These are phyloP conservation scores for Premnoplex brunnescens DNA, from an alignment of 2,797 vertebrate genomes.

Conservation along the genomic window DNA sequence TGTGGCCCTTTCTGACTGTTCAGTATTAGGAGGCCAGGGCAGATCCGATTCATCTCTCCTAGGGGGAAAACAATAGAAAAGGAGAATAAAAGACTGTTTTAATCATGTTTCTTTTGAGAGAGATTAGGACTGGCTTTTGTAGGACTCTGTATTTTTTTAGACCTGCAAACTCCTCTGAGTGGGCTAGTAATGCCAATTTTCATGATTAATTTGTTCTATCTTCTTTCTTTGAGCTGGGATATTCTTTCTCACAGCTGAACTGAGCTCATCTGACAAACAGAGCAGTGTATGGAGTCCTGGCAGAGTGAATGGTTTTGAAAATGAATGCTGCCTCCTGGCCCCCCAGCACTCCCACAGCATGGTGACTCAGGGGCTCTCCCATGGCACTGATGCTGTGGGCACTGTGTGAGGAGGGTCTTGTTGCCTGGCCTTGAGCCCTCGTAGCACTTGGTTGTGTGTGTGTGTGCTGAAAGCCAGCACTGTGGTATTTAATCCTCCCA, in stretches of 20 bases:
- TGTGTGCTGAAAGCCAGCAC: neutral
- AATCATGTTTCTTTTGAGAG: neutral
- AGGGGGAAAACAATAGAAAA: accelerated
- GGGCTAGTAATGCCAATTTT: neutral
- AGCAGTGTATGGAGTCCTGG: neutral
- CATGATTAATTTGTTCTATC: neutral
- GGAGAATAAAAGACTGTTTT: neutral
- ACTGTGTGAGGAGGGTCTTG: neutral
- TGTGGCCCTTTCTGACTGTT: neutral
- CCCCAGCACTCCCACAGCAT: neutral
- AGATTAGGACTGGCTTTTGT: neutral
- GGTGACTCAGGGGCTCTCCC: neutral
- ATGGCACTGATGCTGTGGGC: neutral
- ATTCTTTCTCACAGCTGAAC: neutral
- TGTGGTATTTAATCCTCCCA: neutral
- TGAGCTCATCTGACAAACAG: neutral
- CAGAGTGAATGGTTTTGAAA: neutral
- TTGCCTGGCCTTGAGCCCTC: neutral
- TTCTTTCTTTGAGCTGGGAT: neutral
- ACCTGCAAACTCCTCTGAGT: neutral
- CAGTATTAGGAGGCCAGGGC: neutral
- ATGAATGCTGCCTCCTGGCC: neutral
- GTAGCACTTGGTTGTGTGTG: neutral
- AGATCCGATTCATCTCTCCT: neutral
- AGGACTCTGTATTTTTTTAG: neutral